Evolutionary conservation across 2,113 vertebrate genomes (phyloP).

Genomic region (Protobothrops mucrosquamatus): DNA sequence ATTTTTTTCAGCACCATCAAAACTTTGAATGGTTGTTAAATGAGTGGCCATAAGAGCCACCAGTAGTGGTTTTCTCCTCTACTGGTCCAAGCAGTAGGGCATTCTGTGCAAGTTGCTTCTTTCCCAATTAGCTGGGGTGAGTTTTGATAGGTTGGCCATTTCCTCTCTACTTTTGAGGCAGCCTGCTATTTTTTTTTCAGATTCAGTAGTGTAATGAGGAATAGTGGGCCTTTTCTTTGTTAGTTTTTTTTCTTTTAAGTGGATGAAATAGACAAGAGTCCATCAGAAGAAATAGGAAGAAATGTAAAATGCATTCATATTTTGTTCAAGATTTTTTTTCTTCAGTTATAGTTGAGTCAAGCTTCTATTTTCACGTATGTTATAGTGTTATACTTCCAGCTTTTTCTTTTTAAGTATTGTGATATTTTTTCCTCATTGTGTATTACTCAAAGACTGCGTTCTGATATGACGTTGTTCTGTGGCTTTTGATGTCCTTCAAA

Average conservation of each 20-base stretch:
- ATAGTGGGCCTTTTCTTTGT: background rate
- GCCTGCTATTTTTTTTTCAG: background rate
- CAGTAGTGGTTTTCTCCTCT: background rate
- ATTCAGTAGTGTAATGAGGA: background rate
- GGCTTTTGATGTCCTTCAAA: background rate
- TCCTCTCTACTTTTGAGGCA: background rate
- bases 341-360: background rate
- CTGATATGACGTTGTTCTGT: background rate
- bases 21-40: too few species aligned
- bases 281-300: background rate
- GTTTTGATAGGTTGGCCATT: background rate
- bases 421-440: background rate
- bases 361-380: background rate
- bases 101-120: background rate
- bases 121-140: background rate
- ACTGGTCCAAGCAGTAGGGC: background rate
- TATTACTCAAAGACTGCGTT: background rate
- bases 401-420: background rate
- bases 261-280: background rate
- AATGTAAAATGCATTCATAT: background rate
- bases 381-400: background rate
- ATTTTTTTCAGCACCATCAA: too few species aligned
- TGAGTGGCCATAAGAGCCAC: too few species aligned
- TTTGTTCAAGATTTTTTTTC: background rate
- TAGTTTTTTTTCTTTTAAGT: background rate